Evolutionary conservation across 1,140 invertebrate species (phyloP).

Genomic region (Tachypleus tridentatus): DNA sequence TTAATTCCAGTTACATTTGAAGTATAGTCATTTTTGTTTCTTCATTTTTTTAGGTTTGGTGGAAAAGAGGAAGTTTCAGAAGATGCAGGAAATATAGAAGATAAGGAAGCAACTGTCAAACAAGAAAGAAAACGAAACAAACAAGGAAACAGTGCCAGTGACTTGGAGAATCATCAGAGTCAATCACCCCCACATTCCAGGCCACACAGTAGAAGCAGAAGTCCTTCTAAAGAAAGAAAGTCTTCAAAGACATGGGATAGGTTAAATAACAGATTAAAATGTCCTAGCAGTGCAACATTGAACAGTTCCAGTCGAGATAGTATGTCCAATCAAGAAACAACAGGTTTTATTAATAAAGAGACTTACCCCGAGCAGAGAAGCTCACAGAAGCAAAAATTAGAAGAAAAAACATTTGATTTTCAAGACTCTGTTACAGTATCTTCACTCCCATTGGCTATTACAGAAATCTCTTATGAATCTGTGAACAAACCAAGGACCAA

Average conservation of each 20-base stretch:
- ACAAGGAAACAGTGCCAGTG: constrained; percentile 27
- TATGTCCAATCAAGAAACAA: no score
- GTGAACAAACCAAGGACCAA: no score
- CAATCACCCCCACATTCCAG: constrained; percentile 27
- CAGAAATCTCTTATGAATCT: no score
- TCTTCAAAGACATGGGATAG: constrained; percentile 14
- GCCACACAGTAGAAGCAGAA: constrained; percentile 25
- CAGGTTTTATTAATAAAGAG: neutral
- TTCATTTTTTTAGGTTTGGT: neutral
- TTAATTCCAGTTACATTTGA: no score
- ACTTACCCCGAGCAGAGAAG: neutral
- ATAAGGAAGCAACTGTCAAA: constrained; percentile 11
- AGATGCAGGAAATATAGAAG: neutral
- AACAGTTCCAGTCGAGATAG: constrained; percentile 18
- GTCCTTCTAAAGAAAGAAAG: constrained; percentile 15
- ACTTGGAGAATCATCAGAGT: constrained; percentile 29
- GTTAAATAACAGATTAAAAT: constrained; percentile 13
- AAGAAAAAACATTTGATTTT: neutral
- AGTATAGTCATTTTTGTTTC: no score
- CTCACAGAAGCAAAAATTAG: neutral
- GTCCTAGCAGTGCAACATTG: constrained; percentile 17
- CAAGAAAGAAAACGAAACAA: constrained; percentile 20
- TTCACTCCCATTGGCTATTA: no score
- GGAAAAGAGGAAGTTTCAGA: constrained; percentile 4
- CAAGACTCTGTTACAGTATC: no score